These are phyloP conservation scores for Oryzias curvinotus DNA, from an alignment of 2,113 vertebrate genomes.

Conservation along the genomic window DNA sequence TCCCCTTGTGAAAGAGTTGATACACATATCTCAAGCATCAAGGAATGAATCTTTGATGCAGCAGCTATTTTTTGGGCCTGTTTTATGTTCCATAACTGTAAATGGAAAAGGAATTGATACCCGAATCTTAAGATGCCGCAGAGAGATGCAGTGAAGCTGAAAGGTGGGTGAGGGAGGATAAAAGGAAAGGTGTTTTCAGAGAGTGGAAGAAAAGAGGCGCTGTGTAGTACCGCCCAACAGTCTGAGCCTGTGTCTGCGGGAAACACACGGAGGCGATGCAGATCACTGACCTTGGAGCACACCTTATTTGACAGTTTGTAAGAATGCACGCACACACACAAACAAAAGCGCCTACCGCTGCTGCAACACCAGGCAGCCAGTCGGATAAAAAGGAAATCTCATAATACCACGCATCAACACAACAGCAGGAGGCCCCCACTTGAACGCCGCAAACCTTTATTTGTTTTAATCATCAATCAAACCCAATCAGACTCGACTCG, in stretches of 20 bases:
- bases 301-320: conserved; percentile 18
- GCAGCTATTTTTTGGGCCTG: neutral
- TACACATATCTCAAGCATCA: conserved; percentile 7
- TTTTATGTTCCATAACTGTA: conserved; percentile 15
- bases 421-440: conserved; percentile 36
- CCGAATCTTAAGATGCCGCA: conserved; percentile 24
- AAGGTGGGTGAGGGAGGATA: conserved; percentile 13
- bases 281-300: conserved; percentile 40
- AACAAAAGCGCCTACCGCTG: neutral
- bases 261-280: conserved; percentile 37
- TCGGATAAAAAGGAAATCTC: conserved; percentile 32
- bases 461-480: conserved; percentile 47
- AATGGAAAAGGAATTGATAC: conserved; percentile 23
- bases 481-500: conserved; percentile 40
- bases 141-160: conserved; percentile 11
- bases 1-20: conserved; percentile 6
- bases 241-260: neutral
- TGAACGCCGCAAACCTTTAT: conserved; percentile 3
- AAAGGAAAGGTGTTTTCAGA: conserved; percentile 9
- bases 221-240: neutral
- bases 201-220: conserved; percentile 3
- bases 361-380: conserved; percentile 16
- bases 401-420: conserved; percentile 34
- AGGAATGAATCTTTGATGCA: conserved; percentile 27
- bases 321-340: neutral